Percentiles rank a stretch among this genome's conserved stretches.
These are phyloP conservation scores for Accipiter cooperii DNA, from an alignment of 2,113 vertebrate species.

Conservation along the genomic window DNA sequence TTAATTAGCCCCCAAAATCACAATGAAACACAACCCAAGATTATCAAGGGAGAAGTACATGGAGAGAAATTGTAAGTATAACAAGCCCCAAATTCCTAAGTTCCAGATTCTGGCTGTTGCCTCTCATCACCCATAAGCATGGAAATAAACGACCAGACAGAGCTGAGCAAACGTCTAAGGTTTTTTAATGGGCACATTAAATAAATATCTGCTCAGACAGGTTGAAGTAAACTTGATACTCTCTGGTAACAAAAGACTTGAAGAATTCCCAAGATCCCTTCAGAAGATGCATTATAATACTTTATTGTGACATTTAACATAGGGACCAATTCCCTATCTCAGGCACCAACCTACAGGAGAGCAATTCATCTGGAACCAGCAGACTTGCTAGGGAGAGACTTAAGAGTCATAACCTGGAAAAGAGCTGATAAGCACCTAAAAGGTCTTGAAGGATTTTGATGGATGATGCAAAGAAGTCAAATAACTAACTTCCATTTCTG, in stretches of 20 bases:
- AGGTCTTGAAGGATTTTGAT: not conserved
- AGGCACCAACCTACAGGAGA: not conserved
- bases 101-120: not conserved
- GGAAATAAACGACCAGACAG: not conserved
- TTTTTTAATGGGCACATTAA: not conserved
- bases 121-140: not conserved
- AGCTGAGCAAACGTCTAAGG: not conserved
- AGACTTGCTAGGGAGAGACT: not conserved
- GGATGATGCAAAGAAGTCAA: not conserved
- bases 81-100: not conserved
- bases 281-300: not conserved
- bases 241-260: not conserved
- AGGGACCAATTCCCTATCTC: not conserved
- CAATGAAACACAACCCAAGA: not conserved
- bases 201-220: not conserved
- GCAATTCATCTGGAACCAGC: not conserved
- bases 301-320: not conserved
- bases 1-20: constrained; percentile 29
- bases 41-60: not conserved
- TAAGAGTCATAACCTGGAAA: not conserved
- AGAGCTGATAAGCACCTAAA: not conserved
- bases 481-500: not conserved
- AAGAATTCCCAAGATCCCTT: not conserved
- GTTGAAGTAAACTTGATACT: not conserved
- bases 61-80: not conserved